phyloP scores from a whole-genome alignment of 2,113 vertebrate genomes.

The Serilophus lunatus region DNA sequence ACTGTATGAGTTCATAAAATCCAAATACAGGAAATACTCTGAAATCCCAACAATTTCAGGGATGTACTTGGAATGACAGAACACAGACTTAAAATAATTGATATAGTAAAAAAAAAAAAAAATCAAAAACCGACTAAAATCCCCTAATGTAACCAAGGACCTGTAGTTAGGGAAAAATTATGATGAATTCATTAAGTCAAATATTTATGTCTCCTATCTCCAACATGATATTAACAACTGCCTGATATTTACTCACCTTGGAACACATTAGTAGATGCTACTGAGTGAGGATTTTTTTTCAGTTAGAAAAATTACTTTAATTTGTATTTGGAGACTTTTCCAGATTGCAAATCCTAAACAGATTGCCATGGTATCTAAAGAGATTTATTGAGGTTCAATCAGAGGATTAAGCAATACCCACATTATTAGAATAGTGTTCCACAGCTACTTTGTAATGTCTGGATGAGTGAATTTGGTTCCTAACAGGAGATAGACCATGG shows the following conservation, averaged over 20 bases:
- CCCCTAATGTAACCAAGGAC: not conserved
- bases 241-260: not conserved
- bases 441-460: not conserved
- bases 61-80: not conserved
- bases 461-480: not conserved
- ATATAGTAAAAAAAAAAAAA: not conserved
- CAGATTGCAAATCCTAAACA: slow-evolving; percentile 26
- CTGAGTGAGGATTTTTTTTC: not conserved
- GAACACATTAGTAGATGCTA: not conserved
- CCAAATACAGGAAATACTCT: not conserved
- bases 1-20: not conserved
- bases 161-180: not conserved
- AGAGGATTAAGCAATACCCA: slow-evolving; percentile 1
- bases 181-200: not conserved
- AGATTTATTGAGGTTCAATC: not conserved
- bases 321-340: not conserved
- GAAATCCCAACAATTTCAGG: not conserved
- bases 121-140: not conserved
- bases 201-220: not conserved
- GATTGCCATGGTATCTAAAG: not conserved
- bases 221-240: not conserved
- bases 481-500: not conserved
- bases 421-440: not conserved
- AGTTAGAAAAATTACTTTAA: slow-evolving; percentile 1
- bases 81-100: not conserved